Base-by-base conservation (phyloP, 2,797 vertebrate species). In the Setipinna tenuifilis region DNA sequence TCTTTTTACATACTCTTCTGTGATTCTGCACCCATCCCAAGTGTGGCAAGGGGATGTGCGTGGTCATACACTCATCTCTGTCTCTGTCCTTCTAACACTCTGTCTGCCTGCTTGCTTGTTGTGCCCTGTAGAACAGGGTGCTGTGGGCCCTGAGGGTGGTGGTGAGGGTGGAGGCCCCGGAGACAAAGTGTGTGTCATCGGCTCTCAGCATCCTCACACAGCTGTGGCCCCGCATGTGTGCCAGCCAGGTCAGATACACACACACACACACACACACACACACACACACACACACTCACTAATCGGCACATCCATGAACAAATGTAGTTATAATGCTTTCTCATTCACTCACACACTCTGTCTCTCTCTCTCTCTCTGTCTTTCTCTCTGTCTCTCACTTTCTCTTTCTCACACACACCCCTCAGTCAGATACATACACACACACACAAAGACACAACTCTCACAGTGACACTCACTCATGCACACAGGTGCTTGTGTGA, bases 191-290 rank as follows among this genome's bases (percentile, higher is more conserved):
- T 31, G 90, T 88, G 87, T 84, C 59, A 17, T 90, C 95, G 41
- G 57, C 95, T 25, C 19, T 89, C 82, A 94, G 89, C 88, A 87
- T 95, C 3, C 86, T 96, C 58, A 87, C 93, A 83, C 95, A 96
- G 86, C 93, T 99, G 41, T 98, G 97, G 96, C 87, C 89, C 85
- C 91, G 92, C 86, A 93, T 98, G 88, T 94, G 92, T 87, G 88
- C 93, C 59, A 92, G 94, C 21, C 97, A 97, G 96, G 98, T 99
- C 90, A 95, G 92, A 54, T 14, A 83, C n/a, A 61, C 28, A 31
- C 59, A 21, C 14, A 21, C 48, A 62, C 78, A 82, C 41, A 25
- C 81, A 68, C 81, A 80, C 10, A 71, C 21, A 75, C 23, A 83
- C n/a, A 75, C 28, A 31, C 50, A 21, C 14, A 21, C 48, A 62